phyloP scores from a whole-genome alignment of 2,888 invertebrate genomes.

The Monoplex corrugatus region DNA sequence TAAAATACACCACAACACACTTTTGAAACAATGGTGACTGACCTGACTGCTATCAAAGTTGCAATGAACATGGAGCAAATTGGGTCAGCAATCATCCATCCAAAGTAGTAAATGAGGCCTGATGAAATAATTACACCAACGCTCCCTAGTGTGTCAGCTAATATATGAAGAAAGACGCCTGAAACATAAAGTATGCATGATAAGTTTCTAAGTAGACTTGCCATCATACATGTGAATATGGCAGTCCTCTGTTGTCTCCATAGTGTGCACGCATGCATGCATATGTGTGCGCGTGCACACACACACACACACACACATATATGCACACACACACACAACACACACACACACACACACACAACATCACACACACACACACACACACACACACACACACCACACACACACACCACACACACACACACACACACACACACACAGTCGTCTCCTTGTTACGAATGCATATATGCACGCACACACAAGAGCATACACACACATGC shows the following conservation, averaged over 20 bases:
- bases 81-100: slow-evolving; percentile 99
- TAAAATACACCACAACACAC: not conserved
- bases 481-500: not conserved
- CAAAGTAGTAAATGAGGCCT: slow-evolving; percentile 95
- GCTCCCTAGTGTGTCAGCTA: slow-evolving; percentile 97
- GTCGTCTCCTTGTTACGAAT: too few species aligned
- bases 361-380: too few species aligned
- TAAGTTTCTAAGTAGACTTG: too few species aligned
- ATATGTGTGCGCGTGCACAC: too few species aligned
- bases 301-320: not conserved
- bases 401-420: not conserved
- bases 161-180: slow-evolving; percentile 97
- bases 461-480: too few species aligned
- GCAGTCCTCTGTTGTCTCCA: too few species aligned
- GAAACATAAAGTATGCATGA: slow-evolving; percentile 58
- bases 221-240: too few species aligned
- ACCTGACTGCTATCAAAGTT: slow-evolving; percentile 93
- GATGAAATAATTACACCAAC: slow-evolving; percentile 98
- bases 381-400: not conserved
- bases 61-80: slow-evolving; percentile 99
- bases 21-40: slow-evolving; percentile 78
- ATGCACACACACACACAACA: not conserved
- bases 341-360: too few species aligned
- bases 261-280: too few species aligned
- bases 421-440: slow-evolving; percentile 1